Conservation (phyloP, 2,888 invertebrate genomes). For the Troides aeacus region DNA sequence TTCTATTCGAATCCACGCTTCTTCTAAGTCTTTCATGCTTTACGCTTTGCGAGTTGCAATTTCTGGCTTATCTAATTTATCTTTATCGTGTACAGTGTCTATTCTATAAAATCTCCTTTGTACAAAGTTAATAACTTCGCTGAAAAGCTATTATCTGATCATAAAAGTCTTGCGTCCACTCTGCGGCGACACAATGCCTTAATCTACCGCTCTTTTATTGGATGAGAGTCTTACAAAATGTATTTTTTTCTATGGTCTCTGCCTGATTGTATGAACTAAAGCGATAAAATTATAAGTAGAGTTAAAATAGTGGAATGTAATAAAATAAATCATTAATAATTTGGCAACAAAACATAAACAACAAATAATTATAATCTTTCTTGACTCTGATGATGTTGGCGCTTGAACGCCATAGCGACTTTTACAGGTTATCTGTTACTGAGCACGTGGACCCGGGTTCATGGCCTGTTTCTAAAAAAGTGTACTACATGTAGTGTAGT, state of each 20-base stretch:
- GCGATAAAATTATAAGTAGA: too few species aligned
- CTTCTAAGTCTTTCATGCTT: constrained; percentile 1
- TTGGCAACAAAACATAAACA: too few species aligned
- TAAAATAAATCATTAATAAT: too few species aligned
- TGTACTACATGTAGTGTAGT: too few species aligned
- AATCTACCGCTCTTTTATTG: constrained; percentile 41
- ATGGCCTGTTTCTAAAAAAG: too few species aligned
- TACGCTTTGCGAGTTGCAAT: constrained; percentile 16
- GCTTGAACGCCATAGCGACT: too few species aligned
- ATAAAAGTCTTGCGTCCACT: constrained; percentile 47
- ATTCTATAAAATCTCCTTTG: constrained; percentile 33
- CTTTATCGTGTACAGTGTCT: constrained; percentile 20
- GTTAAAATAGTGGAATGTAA: too few species aligned
- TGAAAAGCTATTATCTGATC: constrained; percentile 46
- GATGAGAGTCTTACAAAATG: constrained; percentile 36
- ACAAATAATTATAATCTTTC: too few species aligned
- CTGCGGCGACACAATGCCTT: constrained; percentile 41
- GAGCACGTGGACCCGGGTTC: too few species aligned
- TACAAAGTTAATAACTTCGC: constrained; percentile 38
- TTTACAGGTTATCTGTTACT: too few species aligned
- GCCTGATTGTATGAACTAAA: constrained; percentile 4
- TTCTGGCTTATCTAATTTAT: constrained; percentile 12
- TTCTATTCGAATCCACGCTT: neutral
- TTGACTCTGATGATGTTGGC: too few species aligned
- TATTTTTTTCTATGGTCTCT: constrained; percentile 31